A percentile compares a stretch with the other conserved stretches of the same genome.
These are phyloP conservation scores for Anthopleura xanthogrammica DNA, from an alignment of 92 coral and sea anemone species.

Conservation along the genomic window DNA sequence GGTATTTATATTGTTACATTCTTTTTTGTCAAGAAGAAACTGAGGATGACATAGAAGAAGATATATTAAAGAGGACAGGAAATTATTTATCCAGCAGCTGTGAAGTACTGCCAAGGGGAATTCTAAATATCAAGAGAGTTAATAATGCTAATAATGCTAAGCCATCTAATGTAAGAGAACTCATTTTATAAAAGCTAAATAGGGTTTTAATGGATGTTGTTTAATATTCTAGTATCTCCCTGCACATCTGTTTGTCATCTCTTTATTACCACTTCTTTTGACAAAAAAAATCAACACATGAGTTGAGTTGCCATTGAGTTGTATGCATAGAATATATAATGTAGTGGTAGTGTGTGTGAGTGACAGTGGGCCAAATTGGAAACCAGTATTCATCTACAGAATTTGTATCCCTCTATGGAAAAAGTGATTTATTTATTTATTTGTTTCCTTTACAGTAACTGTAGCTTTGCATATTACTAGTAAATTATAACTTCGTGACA, in stretches of 20 bases:
- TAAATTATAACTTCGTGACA: neutral
- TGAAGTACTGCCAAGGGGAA: conserved; percentile 73
- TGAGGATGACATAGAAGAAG: conserved; percentile 70
- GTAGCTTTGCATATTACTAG: neutral
- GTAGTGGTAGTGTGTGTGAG: too few species aligned
- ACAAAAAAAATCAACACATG: too few species aligned
- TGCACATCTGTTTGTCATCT: neutral
- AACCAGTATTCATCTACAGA: too few species aligned
- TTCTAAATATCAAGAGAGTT: conserved; percentile 67
- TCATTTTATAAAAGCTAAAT: neutral
- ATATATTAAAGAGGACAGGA: conserved; percentile 80
- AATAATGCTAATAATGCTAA: conserved; percentile 88
- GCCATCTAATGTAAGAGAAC: conserved; percentile 73
- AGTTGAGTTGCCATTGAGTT: too few species aligned
- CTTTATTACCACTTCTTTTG: neutral
- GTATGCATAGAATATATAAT: too few species aligned
- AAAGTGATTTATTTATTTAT: too few species aligned
- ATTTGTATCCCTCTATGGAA: too few species aligned
- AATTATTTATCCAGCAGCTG: conserved; percentile 59
- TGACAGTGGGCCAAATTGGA: too few species aligned
- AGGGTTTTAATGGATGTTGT: neutral
- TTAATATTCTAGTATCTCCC: too few species aligned
- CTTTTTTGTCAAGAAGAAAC: conserved; percentile 28
- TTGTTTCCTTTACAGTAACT: neutral
- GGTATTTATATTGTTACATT: too few species aligned